Evolutionary conservation across 2,797 vertebrate species (phyloP).

Genomic region (Anguilla obscura): DNA sequence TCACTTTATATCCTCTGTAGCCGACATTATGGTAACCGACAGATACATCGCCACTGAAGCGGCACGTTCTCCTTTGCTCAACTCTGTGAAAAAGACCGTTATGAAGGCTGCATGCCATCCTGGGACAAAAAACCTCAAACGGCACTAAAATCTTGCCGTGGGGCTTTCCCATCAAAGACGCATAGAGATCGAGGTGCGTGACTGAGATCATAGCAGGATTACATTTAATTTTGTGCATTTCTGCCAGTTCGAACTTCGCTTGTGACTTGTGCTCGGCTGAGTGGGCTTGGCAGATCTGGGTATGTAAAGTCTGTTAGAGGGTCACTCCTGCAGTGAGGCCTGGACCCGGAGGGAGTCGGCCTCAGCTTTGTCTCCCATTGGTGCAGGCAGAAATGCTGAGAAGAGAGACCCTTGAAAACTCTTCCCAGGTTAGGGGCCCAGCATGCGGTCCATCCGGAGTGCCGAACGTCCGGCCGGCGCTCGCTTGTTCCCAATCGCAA

Average conservation of each 20-base stretch:
- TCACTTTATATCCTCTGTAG: neutral
- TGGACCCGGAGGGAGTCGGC: conserved; percentile 1
- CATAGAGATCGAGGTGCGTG: neutral
- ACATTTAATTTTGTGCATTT: neutral
- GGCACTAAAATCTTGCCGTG: neutral
- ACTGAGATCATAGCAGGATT: neutral
- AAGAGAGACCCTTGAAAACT: conserved; percentile 24
- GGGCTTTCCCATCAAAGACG: neutral
- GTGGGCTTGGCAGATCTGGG: neutral
- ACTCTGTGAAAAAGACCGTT: neutral
- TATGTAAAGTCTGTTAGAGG: neutral
- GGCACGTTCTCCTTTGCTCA: neutral
- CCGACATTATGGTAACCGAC: neutral
- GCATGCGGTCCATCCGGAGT: conserved; percentile 16
- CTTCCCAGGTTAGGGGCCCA: conserved; percentile 32
- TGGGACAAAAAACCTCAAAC: neutral
- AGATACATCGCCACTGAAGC: neutral
- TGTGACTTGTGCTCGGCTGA: neutral
- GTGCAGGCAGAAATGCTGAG: neutral
- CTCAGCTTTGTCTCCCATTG: conserved; percentile 2
- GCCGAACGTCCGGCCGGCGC: neutral
- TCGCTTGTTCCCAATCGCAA: neutral
- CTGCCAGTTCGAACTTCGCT: conserved; percentile 3
- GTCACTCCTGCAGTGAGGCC: neutral
- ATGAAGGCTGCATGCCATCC: neutral